These are phyloP conservation scores for Nylanderia fulva DNA, from an alignment of 1,140 invertebrate genomes.

Conservation along the genomic window DNA sequence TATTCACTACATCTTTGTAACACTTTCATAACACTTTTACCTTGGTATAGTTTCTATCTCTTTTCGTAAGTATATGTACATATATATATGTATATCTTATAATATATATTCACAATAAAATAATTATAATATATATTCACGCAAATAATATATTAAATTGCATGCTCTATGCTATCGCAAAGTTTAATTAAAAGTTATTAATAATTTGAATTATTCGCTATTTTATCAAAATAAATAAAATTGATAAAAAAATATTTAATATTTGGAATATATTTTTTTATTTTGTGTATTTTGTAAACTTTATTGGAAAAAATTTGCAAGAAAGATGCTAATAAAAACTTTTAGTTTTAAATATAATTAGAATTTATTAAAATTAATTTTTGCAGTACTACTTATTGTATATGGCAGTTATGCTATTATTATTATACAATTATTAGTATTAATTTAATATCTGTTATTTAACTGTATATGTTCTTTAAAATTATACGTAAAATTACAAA, in stretches of 20 bases:
- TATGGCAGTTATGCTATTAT: not conserved
- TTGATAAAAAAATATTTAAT: not conserved
- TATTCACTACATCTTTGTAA: slow-evolving; percentile 21
- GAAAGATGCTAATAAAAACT: not conserved
- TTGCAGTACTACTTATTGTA: not conserved
- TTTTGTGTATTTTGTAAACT: not conserved
- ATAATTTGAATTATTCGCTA: not conserved
- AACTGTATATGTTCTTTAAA: not conserved
- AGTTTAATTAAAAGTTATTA: slow-evolving; percentile 21
- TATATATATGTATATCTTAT: slow-evolving; percentile 17
- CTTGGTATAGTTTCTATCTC: slow-evolving; percentile 46
- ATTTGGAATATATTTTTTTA: not conserved
- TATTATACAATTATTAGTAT: too few species aligned
- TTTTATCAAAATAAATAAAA: slow-evolving; percentile 10
- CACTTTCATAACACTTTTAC: not conserved
- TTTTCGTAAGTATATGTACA: slow-evolving; percentile 74
- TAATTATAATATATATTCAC: slow-evolving; percentile 46
- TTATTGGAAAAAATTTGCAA: not conserved
- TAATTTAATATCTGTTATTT: not conserved
- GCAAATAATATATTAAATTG: slow-evolving; percentile 7
- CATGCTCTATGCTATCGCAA: slow-evolving; percentile 5
- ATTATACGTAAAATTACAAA: not conserved
- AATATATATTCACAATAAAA: slow-evolving; percentile 45
- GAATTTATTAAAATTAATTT: slow-evolving; percentile 21
- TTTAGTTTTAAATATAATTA: not conserved